A percentile compares a stretch with the other conserved stretches of the same genome.
phyloP scores from a whole-genome alignment of 2,888 invertebrate genomes.

The Dryococelus australis region DNA sequence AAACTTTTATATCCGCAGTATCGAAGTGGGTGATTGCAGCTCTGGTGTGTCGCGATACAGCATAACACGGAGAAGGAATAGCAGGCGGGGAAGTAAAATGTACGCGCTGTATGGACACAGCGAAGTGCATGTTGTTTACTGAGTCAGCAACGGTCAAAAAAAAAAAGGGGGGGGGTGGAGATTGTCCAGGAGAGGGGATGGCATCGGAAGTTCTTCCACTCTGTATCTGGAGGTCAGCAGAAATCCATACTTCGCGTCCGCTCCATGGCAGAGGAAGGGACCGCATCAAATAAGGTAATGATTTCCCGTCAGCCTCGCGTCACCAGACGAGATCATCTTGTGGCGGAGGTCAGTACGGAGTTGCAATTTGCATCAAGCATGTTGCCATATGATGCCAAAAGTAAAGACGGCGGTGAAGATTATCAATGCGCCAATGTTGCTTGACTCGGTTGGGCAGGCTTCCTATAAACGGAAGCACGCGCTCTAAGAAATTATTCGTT shows the following conservation, averaged over 20 bases:
- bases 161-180: not conserved
- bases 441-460: no score
- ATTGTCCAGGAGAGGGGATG: not conserved
- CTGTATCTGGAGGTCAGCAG: not conserved
- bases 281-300: no score
- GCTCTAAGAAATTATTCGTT: no score
- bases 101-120: not conserved
- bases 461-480: no score
- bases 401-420: no score
- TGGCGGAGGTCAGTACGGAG: no score
- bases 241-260: not conserved
- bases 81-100: not conserved
- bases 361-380: no score
- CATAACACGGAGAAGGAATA: not conserved
- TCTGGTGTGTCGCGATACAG: not conserved
- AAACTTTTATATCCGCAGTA: not conserved
- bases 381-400: no score
- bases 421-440: no score
- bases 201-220: not conserved
- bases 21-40: not conserved
- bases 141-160: not conserved
- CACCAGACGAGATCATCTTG: no score
- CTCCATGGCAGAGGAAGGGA: no score
- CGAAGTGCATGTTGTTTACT: not conserved
- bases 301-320: no score